These are phyloP conservation scores for Idris sp. DNA, from an alignment of 1,140 invertebrate genomes.

Conservation along the genomic window DNA sequence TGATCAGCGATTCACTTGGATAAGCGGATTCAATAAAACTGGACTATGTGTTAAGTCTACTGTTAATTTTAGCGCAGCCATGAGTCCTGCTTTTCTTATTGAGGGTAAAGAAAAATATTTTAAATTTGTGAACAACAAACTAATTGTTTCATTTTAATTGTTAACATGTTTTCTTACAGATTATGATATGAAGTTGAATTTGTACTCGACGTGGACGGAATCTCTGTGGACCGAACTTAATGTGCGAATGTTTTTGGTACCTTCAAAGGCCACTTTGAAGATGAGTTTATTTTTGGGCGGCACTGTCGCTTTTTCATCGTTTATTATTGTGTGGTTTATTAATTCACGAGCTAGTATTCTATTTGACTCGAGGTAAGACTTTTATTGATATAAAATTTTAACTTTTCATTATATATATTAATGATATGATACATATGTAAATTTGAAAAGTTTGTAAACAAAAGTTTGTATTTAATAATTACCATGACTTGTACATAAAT, in stretches of 20 bases:
- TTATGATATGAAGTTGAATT: conserved; percentile 87
- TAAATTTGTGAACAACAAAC: too few species aligned
- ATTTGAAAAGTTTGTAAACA: too few species aligned
- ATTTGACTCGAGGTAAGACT: conserved; percentile 77
- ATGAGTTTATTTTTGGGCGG: conserved; percentile 83
- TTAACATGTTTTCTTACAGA: conserved; percentile 81
- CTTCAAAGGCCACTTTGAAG: conserved; percentile 84
- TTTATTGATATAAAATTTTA: neutral
- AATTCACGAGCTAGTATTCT: conserved; percentile 82
- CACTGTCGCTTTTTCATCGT: conserved; percentile 81
- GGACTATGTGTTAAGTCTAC: conserved; percentile 88
- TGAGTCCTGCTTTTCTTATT: conserved; percentile 89
- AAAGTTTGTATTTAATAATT: too few species aligned
- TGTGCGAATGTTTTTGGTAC: conserved; percentile 89
- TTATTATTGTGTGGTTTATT: conserved; percentile 84
- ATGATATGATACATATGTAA: too few species aligned
- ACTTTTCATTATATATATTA: neutral
- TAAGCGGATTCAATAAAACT: conserved; percentile 80
- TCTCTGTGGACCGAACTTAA: conserved; percentile 88
- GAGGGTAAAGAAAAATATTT: conserved; percentile 76
- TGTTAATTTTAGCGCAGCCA: conserved; percentile 85
- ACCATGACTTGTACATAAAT: too few species aligned
- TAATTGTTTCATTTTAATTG: too few species aligned
- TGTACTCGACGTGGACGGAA: conserved; percentile 95
- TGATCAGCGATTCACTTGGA: conserved; percentile 76